Evolutionary conservation across 2,797 vertebrate genomes (phyloP).

Genomic region (Hyperoplus immaculatus): DNA sequence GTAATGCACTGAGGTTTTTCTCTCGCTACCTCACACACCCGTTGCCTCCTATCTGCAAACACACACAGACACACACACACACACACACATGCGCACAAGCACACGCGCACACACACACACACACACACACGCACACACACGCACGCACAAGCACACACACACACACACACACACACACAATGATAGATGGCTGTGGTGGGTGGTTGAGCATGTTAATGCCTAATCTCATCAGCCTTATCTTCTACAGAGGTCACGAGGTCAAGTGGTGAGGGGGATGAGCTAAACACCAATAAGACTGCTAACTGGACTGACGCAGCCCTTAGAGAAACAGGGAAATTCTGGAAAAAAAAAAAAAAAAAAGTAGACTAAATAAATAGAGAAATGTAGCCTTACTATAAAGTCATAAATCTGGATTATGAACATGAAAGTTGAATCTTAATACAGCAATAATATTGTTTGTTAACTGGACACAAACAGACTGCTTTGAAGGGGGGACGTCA

Average conservation of each 20-base stretch:
- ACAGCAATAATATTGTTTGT: conserved; percentile 38
- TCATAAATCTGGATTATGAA: conserved; percentile 51
- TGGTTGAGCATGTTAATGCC: conserved; percentile 83
- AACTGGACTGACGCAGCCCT: conserved; percentile 30
- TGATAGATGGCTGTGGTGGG: conserved; percentile 79
- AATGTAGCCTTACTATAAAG: conserved; percentile 10
- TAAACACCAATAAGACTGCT: conserved; percentile 74
- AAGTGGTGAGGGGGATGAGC: conserved; percentile 75
- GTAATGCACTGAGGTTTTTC: conserved; percentile 9
- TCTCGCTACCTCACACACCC: conserved; percentile 26
- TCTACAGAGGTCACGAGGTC: conserved; percentile 74
- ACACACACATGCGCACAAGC: conserved; percentile 7
- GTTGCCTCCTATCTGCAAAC: conserved; percentile 45
- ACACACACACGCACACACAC: neutral
- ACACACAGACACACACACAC: neutral
- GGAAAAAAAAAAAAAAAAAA: conserved; percentile 2
- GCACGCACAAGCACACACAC: no score
- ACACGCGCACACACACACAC: conserved; percentile 22
- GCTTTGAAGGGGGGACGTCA: conserved; percentile 66
- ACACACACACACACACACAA: conserved; percentile 29
- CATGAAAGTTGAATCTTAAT: conserved; percentile 38
- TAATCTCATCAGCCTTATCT: conserved; percentile 84
- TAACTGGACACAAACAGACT: conserved; percentile 57
- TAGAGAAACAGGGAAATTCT: conserved; percentile 10
- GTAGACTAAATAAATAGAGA: neutral